Base-by-base conservation (phyloP, 2,797 vertebrate species). In the Phoeniculus purpureus region DNA sequence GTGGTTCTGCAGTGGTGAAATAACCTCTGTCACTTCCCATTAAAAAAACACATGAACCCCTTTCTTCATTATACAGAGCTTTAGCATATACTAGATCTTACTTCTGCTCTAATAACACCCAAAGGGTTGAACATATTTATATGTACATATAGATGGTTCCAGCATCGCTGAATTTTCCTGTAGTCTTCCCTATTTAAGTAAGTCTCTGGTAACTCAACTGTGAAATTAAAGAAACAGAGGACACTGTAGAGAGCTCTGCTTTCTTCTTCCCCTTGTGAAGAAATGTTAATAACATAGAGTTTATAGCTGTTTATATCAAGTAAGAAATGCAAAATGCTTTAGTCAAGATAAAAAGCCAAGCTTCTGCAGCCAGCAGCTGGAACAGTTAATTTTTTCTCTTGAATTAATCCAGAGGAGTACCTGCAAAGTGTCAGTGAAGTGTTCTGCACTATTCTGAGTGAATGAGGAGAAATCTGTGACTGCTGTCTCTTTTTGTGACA, bases 181-280 rank as follows among this genome's bases (percentile, higher is more conserved):
- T 34, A 84, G 58, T 18, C 18, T 77, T 88, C 58, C 45, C 19
- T 79, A 25, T 91, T 85, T 90, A 84, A 88, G 47, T 71, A 81
- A 86, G 54, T 61, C 50, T 60, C 67, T 81, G 77, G 45, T 84
- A 93, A 94, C 73, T 94, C 89, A 94, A 27, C 80, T 92, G 91
- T 95, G 95, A 95, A 96, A 95, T 95, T 91, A 89, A 93, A 86
- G 74, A 92, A 89, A 87, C 20, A 17, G 12, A 1, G 64, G n/a
- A 62, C 51, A 70, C 31, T 61, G 37, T 31, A 71, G 43, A 31
- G 12, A 86, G 54, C 23, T 61, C 26, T 43, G 32, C 34, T 59
- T 90, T 81, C 58, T 37, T 89, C 32, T 87, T 52, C 34, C 25
- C 2, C 23, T 32, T 71, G 25, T 48, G 45, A 89, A 91, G 48